Conservation (phyloP, 2,113 vertebrate species). For the Myiopsitta monachus region DNA sequence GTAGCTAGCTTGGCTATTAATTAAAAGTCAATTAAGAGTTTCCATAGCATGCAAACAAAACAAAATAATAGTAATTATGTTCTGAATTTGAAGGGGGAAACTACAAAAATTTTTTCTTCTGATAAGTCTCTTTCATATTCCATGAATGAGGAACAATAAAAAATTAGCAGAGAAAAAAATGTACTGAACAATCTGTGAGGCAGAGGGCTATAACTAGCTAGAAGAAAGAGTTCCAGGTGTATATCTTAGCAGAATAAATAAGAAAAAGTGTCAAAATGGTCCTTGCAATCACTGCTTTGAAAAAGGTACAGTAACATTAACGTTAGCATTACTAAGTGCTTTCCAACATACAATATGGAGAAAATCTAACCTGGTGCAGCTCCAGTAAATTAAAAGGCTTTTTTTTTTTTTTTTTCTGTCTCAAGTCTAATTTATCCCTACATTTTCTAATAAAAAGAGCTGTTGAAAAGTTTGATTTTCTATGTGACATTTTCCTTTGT, state of each 20-base stretch:
- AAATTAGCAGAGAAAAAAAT: background rate
- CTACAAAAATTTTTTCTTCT: conserved; percentile 33
- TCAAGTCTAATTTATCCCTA: background rate
- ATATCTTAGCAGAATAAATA: background rate
- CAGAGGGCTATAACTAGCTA: background rate
- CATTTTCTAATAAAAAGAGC: background rate
- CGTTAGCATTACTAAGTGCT: background rate
- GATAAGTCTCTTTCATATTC: background rate
- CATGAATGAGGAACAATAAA: background rate
- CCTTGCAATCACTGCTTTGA: background rate
- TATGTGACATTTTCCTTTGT: background rate
- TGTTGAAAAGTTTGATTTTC: background rate
- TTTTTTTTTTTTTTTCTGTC: background rate
- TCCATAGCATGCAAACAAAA: conserved; percentile 36
- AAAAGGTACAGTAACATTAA: background rate
- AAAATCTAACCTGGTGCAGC: background rate
- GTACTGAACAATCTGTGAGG: background rate
- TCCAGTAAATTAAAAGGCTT: background rate
- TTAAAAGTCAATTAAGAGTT: conserved; percentile 70
- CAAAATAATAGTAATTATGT: conserved; percentile 25
- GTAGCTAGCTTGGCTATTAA: conserved; percentile 41
- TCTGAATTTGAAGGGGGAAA: conserved; percentile 7
- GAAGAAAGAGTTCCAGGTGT: background rate
- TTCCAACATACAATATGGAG: background rate
- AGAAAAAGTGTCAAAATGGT: background rate